Evolutionary conservation across 2,888 invertebrate species (phyloP), one percentile per base, ranked within the genome.

Genomic region (Caenorhabditis virilis): DNA sequence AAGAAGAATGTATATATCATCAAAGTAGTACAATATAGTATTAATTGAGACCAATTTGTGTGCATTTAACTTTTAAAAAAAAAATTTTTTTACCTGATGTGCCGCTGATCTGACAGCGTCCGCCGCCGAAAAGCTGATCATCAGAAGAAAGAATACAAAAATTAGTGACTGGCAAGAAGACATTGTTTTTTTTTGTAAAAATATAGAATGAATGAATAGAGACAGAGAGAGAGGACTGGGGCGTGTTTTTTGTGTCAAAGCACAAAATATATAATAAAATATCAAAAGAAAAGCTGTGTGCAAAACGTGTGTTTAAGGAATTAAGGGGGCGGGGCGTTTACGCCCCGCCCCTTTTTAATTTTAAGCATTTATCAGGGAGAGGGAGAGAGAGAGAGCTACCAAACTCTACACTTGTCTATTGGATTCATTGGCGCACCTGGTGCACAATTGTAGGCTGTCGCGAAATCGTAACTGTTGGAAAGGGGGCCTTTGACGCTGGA

Each of bases 341-440:
- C n/a, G n/a, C n/a, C n/a, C n/a, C n/a, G n/a, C n/a, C n/a, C n/a
- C n/a, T n/a, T n/a, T n/a, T n/a, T n/a, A n/a, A n/a, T n/a, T n/a
- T n/a, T n/a, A n/a, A n/a, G n/a, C n/a, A n/a, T n/a, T n/a, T n/a
- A n/a, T n/a, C n/a, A n/a, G n/a, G 30, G 33, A 53, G 45, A 45
- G 33, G 18, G 43, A 26, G 30, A 20, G 18, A 26, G 16, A 46
- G 22, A 22, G 22, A 46, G 23, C 15, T 41, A 82, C 82, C 82
- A 82, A 27, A 82, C 82, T 42, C 82, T 72, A 52, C 82, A 82
- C 60, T 82, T 82, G 22, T 78, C 61, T 15, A 52, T 41, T 15
- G 95, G 95, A 85, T 95, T 95, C 95, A 95, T 95, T n/a, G 89
- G 89, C 0, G 91, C 89, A 23, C 91, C 92, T 16, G 87, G 84